Evolutionary conservation across 2,888 invertebrate species (phyloP), one percentile per base, ranked within the genome.

Genomic region (Junonia oenone): DNA sequence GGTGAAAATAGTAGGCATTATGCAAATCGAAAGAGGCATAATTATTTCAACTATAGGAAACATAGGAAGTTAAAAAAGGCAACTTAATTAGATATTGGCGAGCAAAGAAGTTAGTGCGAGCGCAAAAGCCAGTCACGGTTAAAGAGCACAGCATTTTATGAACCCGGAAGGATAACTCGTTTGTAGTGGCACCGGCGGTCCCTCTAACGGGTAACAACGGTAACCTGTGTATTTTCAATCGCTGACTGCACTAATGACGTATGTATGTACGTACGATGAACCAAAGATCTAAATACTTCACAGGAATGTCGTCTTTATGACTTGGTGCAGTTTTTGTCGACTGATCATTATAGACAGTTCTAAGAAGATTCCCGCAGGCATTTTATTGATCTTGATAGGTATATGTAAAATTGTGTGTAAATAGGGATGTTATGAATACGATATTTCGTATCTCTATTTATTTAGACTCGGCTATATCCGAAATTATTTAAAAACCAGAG

Each of bases 161-260:
- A 64, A 68, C 69, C 66, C 70, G 72, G 70, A 71, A 73, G 66
- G 63, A 65, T 60, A 66, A 63, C 66, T 61, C 56, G 63, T 64
- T 63, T 62, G 53, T n/a, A n/a, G n/a, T n/a, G n/a, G n/a, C 59
- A 59, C 58, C 55, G 65, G 67, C 65, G 67, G 67, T 64, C 68
- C 64, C 66, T 64, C 56, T 71, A 75, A 69, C 77, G 73, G 75
- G 64, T 64, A 63, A 64, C 58, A 75, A 72, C 77, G 72, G 73
- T 71, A 71, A 68, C 68, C 66, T 56, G 62, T 69, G 72, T 66
- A 66, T 70, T 72, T 70, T 66, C 71, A 67, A 71, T 72, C 68
- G 66, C 61, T 71, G 70, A 68, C 53, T 62, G 68, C 51, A 58
- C 55, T 75, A 72, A 76, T 67, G 64, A 68, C 48, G 50, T 56